Evolutionary conservation across 2,797 vertebrate genomes (phyloP).

Genomic region (Macroramphosus scolopax): DNA sequence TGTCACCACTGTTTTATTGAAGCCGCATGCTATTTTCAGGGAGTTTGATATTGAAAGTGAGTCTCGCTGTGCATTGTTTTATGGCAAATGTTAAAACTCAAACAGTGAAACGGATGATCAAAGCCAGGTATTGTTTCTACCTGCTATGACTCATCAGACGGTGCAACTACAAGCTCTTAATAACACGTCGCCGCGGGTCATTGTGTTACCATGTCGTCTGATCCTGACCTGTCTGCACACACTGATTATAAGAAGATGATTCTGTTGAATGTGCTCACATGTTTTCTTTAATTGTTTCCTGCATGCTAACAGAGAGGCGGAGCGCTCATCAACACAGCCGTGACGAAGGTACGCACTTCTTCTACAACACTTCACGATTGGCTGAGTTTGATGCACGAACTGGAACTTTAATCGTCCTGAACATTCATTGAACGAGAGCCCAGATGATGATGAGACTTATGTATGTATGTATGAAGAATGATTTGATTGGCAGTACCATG

Average conservation of each 20-base stretch:
- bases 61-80: too few species aligned
- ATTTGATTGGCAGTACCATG: too few species aligned
- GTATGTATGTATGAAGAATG: slow-evolving; percentile 4
- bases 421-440: not conserved
- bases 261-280: slow-evolving; percentile 1
- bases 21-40: slow-evolving; percentile 11
- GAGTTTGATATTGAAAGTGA: too few species aligned
- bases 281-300: slow-evolving; percentile 10
- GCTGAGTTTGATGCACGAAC: too few species aligned
- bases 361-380: too few species aligned
- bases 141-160: too few species aligned
- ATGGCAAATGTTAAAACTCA: too few species aligned
- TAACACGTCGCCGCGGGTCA: too few species aligned
- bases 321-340: slow-evolving; percentile 87
- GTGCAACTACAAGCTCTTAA: too few species aligned
- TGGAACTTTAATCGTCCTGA: not conserved
- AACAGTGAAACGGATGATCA: too few species aligned
- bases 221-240: not conserved
- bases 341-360: slow-evolving; percentile 89
- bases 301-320: slow-evolving; percentile 83
- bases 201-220: too few species aligned
- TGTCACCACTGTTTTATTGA: slow-evolving; percentile 18
- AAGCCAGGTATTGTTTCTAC: too few species aligned
- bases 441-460: not conserved
- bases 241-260: slow-evolving; percentile 6